Evolutionary conservation across 2,797 vertebrate genomes (phyloP), one percentile per base, ranked within the genome.

Genomic region (Buphagus erythrorhynchus): DNA sequence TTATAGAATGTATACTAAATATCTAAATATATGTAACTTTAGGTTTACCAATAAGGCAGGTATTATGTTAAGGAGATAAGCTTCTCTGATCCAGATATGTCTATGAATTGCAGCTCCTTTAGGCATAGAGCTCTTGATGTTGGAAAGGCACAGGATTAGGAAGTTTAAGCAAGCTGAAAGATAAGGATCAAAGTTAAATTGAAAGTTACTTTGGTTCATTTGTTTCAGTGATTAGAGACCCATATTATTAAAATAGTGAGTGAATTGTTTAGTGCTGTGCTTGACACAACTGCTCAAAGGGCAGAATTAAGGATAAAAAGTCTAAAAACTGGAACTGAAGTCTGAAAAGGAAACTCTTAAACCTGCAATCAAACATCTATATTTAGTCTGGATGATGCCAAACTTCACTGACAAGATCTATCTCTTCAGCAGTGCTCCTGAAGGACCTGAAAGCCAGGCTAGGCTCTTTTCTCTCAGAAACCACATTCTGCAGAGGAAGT

Each of bases 201-300:
- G 3, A 51, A 93, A 95, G 76, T 94, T 76, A 88, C 52, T 90
- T 81, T 0, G 2, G 55, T 90, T 95, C 62, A 63, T 95, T 96
- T 95, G 76, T 88, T 96, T 96, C 88, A 73, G 66, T 87, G 67
- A 91, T 91, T 87, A 94, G 75, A 88, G 75, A 94, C 67, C 19
- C 26, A 10, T 72, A 62, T 48, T 90, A 71, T 86, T 94, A 84
- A 91, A 96, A 81, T 29, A 86, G 33, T 0, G 2, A 82, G 43
- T 66, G 72, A 90, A 59, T 69, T 84, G 62, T 84, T 93, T 93
- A 78, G 73, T 57, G 33, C 46, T 76, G 24, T 42, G 2, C 81
- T 52, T 83, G 48, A 84, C 79, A 89, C 54, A 90, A 49, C 24
- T 73, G 26, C 46, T 91, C 28, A 87, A 87, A 89, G n/a, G 40